Conservation (phyloP, 1,140 invertebrate species). For the Caenorhabditis tropicalis region DNA sequence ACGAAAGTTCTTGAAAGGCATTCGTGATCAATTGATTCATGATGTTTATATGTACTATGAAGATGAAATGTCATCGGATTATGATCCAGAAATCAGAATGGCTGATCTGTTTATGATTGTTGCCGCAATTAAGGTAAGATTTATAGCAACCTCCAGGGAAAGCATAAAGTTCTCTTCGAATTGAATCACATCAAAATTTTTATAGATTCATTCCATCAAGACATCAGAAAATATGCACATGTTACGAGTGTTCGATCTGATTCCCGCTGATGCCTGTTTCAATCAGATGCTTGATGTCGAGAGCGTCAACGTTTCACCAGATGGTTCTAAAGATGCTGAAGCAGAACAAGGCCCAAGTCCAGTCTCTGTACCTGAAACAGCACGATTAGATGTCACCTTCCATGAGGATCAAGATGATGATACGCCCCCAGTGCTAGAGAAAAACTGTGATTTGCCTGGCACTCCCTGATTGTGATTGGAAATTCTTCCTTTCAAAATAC, state of each 20-base stretch:
- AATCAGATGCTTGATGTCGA: slow-evolving; percentile 49
- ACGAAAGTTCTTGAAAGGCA: slow-evolving; percentile 24
- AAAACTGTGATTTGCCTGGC: neutral
- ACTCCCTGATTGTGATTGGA: neutral
- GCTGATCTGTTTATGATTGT: slow-evolving; percentile 56
- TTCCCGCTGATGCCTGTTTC: slow-evolving; percentile 51
- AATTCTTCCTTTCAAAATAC: neutral
- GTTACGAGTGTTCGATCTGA: slow-evolving; percentile 51
- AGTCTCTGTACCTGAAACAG: neutral
- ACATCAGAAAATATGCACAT: slow-evolving; percentile 58
- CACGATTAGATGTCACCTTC: neutral
- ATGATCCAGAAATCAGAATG: slow-evolving; percentile 56
- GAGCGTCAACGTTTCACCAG: neutral
- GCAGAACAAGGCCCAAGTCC: neutral
- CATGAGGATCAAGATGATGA: neutral
- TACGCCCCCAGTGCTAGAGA: neutral
- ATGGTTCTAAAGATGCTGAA: neutral
- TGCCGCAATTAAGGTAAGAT: slow-evolving; percentile 51
- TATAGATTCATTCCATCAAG: slow-evolving; percentile 56
- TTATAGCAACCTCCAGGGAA: neutral
- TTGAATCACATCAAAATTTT: neutral
- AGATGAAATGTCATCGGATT: slow-evolving; percentile 38
- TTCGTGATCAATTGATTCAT: slow-evolving; percentile 55
- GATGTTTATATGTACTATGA: slow-evolving; percentile 58
- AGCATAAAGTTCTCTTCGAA: neutral